Percentiles rank a stretch among this genome's conserved stretches.
Conservation (phyloP, 2,113 vertebrate species). For the Bagarius yarrelli region DNA sequence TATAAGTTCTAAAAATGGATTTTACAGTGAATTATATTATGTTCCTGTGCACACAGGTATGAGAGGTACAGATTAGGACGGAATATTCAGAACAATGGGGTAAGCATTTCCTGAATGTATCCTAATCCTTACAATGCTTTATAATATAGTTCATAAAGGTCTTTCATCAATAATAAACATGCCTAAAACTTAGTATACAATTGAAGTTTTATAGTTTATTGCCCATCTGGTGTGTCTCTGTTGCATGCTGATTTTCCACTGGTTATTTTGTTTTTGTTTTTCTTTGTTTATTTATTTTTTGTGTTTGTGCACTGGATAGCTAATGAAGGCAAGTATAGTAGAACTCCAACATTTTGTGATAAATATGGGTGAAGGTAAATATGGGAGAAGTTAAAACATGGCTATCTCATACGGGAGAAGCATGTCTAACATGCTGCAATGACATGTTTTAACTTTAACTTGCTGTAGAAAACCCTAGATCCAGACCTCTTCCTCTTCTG, state of each 20-base stretch:
- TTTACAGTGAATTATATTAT: not conserved
- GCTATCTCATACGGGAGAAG: not conserved
- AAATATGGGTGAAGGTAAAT: conserved; percentile 34
- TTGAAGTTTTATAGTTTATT: not conserved
- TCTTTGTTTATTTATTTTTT: conserved; percentile 60
- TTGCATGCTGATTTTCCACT: conserved; percentile 51
- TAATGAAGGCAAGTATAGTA: conserved; percentile 71
- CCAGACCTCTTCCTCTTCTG: not conserved
- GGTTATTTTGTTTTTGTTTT: conserved; percentile 48
- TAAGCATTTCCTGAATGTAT: conserved; percentile 67
- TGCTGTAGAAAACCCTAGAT: conserved; percentile 35
- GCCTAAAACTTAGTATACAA: not conserved
- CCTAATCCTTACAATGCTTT: not conserved
- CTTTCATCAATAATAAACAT: not conserved
- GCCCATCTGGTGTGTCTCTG: not conserved
- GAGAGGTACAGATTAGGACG: conserved; percentile 87
- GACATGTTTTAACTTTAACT: conserved; percentile 43
- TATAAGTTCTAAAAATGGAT: not conserved
- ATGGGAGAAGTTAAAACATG: conserved; percentile 43
- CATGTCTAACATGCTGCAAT: conserved; percentile 17
- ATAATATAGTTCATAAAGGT: not conserved
- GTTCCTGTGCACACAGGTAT: conserved; percentile 74
- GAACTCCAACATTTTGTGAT: conserved; percentile 28
- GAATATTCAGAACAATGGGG: conserved; percentile 84
- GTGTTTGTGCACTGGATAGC: conserved; percentile 64